Base-by-base conservation (phyloP, 2,113 vertebrate species). In the Otocyon megalotis region DNA sequence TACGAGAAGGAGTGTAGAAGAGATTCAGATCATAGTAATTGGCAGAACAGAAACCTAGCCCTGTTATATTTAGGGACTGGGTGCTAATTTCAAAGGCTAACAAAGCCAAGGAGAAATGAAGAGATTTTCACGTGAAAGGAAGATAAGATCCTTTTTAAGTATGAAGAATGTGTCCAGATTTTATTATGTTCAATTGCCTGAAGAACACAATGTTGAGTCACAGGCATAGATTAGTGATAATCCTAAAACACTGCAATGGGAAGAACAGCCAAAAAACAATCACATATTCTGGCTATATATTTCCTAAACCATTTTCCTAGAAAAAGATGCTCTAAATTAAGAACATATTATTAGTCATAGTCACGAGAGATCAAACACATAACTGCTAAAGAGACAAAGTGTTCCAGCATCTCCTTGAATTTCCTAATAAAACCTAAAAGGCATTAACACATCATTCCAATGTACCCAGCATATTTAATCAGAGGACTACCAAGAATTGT, bases 351-450 rank as follows among this genome's bases (percentile, higher is more conserved):
- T 96, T 81, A 94, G 48, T 17, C 93, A 92, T 24, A 56, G 19
- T 88, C 74, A 76, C 72, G 53, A 69, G 48, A 96, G 15, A 22
- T 5, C 30, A 94, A 94, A 72, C 13, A 53, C 4, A 1, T 74
- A 90, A 54, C 62, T 80, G n/a, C 20, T 56, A 90, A 80, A 82
- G 12, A 93, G 22, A 93, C 30, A 79, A 83, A 93, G 9, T 32
- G 67, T 48, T 63, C 43, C 65, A 80, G 32, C 15, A 90, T 92
- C 74, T 95, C 37, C n/a, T 74, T 96, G 69, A 94, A 96, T 88
- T 88, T 93, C n/a, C 83, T 74, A 63, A 77, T 93, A 71, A 90
- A 96, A 77, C 35, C 11, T 58, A 14, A 71, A 96, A 89, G 5
- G 19, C 85, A 69, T 63, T 84, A 9, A 69, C 35, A 62, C 0